These are phyloP conservation scores for Morpho deidamia DNA, from an alignment of 2,888 invertebrate species.

Conservation along the genomic window DNA sequence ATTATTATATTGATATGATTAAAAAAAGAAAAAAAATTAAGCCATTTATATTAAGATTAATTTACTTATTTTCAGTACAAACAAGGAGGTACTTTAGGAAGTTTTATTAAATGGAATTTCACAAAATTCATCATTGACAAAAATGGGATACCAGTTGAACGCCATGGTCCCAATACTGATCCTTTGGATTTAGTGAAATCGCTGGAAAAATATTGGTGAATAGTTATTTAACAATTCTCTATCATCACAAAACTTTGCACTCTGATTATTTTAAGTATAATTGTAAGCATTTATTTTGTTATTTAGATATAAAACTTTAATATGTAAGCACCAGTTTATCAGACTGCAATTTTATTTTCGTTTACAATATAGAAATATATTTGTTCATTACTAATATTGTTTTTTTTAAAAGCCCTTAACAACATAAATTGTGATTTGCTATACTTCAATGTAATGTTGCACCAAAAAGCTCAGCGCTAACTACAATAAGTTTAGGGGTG, in stretches of 20 bases:
- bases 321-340: too few species aligned
- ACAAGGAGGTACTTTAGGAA: slow-evolving; percentile 77
- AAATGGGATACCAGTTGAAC: slow-evolving; percentile 82
- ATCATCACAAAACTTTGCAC: background rate
- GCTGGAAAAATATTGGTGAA: slow-evolving; percentile 78
- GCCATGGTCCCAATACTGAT: slow-evolving; percentile 81
- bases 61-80: slow-evolving; percentile 48
- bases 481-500: too few species aligned
- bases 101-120: slow-evolving; percentile 92
- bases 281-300: too few species aligned
- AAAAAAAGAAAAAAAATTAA: background rate
- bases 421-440: too few species aligned
- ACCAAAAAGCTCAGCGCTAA: too few species aligned
- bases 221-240: background rate
- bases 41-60: too few species aligned
- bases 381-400: background rate
- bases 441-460: too few species aligned
- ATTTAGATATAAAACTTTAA: too few species aligned
- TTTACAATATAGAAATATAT: slow-evolving; percentile 2
- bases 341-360: background rate
- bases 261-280: too few species aligned
- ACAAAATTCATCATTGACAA: slow-evolving; percentile 89
- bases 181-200: slow-evolving; percentile 70
- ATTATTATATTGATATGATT: too few species aligned
- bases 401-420: background rate